Evolutionary conservation across 2,888 invertebrate species (phyloP), one percentile per base, ranked within the genome.

Genomic region (Crossocerus cetratus): DNA sequence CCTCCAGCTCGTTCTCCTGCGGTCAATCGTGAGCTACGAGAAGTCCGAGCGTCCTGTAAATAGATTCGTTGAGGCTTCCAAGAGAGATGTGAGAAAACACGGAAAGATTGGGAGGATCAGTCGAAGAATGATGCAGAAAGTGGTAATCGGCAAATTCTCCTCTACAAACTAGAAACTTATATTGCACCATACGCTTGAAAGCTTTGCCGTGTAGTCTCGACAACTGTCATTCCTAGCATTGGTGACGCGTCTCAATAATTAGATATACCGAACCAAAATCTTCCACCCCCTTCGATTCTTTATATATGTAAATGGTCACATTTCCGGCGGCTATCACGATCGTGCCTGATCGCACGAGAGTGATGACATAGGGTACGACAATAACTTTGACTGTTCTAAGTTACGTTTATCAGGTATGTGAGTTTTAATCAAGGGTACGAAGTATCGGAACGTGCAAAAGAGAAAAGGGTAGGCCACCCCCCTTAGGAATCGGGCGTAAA

Each of bases 51-150:
- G 23, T 23, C 43, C 45, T 49, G 42, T 45, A 8, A 54, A 64
- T 54, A 54, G 3, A 20, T 53, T 65, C 3, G 14, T 43, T 32
- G 14, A 42, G 21, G 62, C 18, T 63, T 44, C 58, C 57, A 16
- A 61, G 57, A 60, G 53, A 43, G 69, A 69, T 43, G 66, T 69
- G 61, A 60, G 21, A 42, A 74, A 56, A 42, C 23, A 65, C 63
- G 63, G 43, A 67, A 44, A 13, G 45, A 20, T 59, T 43, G 67
- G 59, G 65, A 54, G 69, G 58, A 61, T 65, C 57, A 23, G 53
- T 20, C 57, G 64, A 63, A 71, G 68, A 69, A 81, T 76, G 69
- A 79, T 77, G 71, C 74, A 59, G 63, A 77, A n/a, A 72, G 68
- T 80, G 73, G 83, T 81, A 81, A 80, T 67, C 32, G 43, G 18